Conservation (phyloP, 2,797 vertebrate genomes). For the Sylvilagus floridanus region DNA sequence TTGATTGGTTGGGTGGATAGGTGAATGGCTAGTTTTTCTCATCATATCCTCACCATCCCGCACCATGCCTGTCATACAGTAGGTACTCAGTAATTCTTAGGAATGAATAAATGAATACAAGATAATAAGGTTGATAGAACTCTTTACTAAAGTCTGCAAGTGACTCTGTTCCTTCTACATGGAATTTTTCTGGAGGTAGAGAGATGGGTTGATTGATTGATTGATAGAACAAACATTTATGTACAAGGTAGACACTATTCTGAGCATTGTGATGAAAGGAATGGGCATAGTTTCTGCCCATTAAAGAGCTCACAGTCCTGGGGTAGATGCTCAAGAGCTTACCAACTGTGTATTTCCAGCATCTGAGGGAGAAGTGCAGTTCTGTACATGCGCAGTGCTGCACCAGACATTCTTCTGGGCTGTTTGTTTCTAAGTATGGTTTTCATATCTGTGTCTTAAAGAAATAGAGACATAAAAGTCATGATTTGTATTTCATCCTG, state of each 20-base stretch:
- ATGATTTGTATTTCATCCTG: slow-evolving; percentile 15
- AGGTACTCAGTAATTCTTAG: slow-evolving; percentile 37
- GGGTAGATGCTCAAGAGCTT: not conserved
- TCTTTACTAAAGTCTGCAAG: not conserved
- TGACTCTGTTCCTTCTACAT: not conserved
- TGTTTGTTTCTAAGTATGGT: not conserved
- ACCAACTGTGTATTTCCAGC: not conserved
- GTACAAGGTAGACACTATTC: not conserved
- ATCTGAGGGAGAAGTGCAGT: not conserved
- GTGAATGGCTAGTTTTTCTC: not conserved
- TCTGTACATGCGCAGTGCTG: not conserved
- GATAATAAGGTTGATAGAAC: not conserved
- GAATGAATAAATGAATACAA: not conserved
- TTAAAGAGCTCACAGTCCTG: not conserved
- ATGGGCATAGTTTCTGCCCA: not conserved
- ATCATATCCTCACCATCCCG: not conserved
- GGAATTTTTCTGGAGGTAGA: not conserved
- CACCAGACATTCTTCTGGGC: not conserved
- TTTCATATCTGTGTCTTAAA: not conserved
- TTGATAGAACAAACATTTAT: slow-evolving; percentile 24
- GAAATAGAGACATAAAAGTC: not conserved
- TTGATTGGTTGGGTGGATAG: not conserved
- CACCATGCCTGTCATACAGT: not conserved
- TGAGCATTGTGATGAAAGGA: not conserved
- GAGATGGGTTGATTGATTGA: not conserved